Percentiles rank a stretch among this genome's conserved stretches.
phyloP scores from a whole-genome alignment of 2,888 invertebrate genomes.

The Lathronympha strigana region DNA sequence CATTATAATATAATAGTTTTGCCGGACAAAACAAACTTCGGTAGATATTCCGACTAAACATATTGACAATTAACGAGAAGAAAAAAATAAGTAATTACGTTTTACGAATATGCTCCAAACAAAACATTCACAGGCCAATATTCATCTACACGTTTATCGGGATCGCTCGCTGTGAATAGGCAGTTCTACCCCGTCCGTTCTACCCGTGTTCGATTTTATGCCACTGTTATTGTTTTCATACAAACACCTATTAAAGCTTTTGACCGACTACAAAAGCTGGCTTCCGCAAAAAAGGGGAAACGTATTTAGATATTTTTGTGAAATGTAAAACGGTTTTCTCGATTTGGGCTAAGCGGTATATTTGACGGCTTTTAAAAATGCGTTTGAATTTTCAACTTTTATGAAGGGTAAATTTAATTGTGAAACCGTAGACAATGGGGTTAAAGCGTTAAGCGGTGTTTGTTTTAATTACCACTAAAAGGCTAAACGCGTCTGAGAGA shows the following conservation, averaged over 20 bases:
- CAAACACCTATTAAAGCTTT: slow-evolving; percentile 44
- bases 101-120: slow-evolving; percentile 33
- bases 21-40: too few relatives aligned
- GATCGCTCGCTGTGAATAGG: slow-evolving; percentile 41
- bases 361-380: slow-evolving; percentile 55
- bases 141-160: slow-evolving; percentile 36
- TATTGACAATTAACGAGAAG: slow-evolving; percentile 1
- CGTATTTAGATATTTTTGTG: slow-evolving; percentile 40
- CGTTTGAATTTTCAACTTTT: slow-evolving; percentile 51
- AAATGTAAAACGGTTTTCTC: slow-evolving; percentile 40
- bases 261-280: slow-evolving; percentile 44
- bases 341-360: slow-evolving; percentile 46
- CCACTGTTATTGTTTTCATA: slow-evolving; percentile 43
- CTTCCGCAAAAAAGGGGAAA: slow-evolving; percentile 38
- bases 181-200: slow-evolving; percentile 37
- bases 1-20: too few relatives aligned
- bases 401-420: slow-evolving; percentile 49
- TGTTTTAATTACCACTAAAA: slow-evolving; percentile 42
- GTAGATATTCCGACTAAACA: slow-evolving; percentile 18
- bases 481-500: slow-evolving; percentile 35
- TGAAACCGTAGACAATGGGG: slow-evolving; percentile 40
- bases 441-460: slow-evolving; percentile 38
- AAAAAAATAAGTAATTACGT: slow-evolving; percentile 34
- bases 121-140: slow-evolving; percentile 34
- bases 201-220: slow-evolving; percentile 44